phyloP scores from a whole-genome alignment of 2,797 vertebrate genomes.

The Bufotes viridis region DNA sequence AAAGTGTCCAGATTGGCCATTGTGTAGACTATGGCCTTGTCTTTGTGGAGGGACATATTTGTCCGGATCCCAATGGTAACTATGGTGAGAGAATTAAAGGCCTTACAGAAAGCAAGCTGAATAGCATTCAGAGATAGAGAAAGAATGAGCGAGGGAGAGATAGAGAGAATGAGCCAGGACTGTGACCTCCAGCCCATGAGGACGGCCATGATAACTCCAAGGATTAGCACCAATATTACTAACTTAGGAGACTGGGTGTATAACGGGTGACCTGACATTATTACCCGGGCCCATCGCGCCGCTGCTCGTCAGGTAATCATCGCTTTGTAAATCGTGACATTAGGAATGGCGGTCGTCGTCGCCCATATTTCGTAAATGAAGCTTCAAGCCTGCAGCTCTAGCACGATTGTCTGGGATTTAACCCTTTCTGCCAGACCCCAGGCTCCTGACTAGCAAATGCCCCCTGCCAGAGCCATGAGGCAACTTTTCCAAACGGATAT shows the following conservation, averaged over 20 bases:
- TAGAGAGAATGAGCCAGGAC: slow-evolving; percentile 58
- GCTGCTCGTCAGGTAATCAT: background rate
- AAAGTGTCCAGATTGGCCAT: slow-evolving; percentile 79
- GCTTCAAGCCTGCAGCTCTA: background rate
- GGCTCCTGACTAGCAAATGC: background rate
- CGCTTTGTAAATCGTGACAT: no score
- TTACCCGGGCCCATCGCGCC: no score
- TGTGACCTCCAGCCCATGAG: slow-evolving; percentile 51
- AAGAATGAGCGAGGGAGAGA: slow-evolving; percentile 16
- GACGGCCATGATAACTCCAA: background rate
- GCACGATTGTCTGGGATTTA: background rate
- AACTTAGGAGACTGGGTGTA: no score
- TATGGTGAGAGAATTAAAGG: slow-evolving; percentile 81
- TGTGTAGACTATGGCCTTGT: slow-evolving; percentile 82
- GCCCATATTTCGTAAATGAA: background rate
- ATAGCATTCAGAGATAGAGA: slow-evolving; percentile 74
- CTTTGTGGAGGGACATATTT: slow-evolving; percentile 83
- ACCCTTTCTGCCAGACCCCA: background rate
- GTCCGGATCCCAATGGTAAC: slow-evolving; percentile 78
- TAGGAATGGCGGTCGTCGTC: background rate
- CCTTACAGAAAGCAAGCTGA: slow-evolving; percentile 77
- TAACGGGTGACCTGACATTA: background rate
- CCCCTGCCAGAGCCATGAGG: background rate
- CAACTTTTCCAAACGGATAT: background rate
- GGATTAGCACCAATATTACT: background rate